Percentiles rank a stretch among this genome's conserved stretches.
Evolutionary conservation across 2,797 vertebrate species (phyloP).

Genomic region (Platyrinchus mystaceus): DNA sequence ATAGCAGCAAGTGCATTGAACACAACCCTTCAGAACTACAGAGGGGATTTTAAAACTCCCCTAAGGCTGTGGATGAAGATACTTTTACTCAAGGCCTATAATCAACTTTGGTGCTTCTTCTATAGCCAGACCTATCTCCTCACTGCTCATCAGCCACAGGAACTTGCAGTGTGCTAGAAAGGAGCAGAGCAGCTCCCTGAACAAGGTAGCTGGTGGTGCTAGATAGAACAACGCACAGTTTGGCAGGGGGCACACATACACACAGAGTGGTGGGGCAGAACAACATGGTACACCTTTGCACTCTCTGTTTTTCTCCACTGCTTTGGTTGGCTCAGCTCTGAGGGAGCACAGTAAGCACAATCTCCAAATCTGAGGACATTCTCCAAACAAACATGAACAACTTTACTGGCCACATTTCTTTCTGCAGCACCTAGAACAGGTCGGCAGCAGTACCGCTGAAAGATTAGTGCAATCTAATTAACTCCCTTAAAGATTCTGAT

Average conservation of each 20-base stretch:
- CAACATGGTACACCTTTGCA: accelerated
- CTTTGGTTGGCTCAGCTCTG: background rate
- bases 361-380: background rate
- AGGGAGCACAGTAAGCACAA: background rate
- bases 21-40: background rate
- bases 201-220: background rate
- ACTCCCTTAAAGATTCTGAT: slow-evolving; percentile 4
- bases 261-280: background rate
- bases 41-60: background rate
- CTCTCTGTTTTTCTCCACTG: background rate
- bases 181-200: background rate
- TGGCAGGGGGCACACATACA: too few relatives aligned
- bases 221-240: background rate
- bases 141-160: background rate
- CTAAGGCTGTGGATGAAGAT: background rate
- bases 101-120: background rate
- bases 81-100: background rate
- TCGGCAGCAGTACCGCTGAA: background rate
- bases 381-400: background rate
- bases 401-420: background rate
- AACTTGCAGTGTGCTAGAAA: background rate
- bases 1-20: background rate
- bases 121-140: background rate
- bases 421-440: background rate
- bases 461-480: slow-evolving; percentile 51